Evolutionary conservation across 2,113 vertebrate species (phyloP), one percentile per base, ranked within the genome.

Genomic region (Syrrhaptes paradoxus): DNA sequence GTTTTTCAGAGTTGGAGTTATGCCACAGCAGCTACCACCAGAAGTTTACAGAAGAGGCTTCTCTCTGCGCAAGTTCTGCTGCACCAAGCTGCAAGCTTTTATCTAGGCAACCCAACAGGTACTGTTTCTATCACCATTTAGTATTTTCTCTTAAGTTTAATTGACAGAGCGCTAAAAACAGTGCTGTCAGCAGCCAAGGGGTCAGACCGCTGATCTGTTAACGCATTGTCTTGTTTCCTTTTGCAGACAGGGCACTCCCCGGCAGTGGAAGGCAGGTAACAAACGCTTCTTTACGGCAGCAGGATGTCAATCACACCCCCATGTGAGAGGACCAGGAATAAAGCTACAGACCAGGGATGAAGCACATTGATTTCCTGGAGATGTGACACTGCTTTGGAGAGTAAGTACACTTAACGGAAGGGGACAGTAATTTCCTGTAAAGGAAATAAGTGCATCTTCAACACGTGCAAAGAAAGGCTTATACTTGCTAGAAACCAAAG

Each of bases 221-320:
- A 36, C 25, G 36, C 38, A 19, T 3, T 24, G 19, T 36, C 13
- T 51, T 4, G 19, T 8, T n/a, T 34, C 24, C 19, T 32, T 3
- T 13, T 7, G 0, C 5, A 48, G 34, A 51, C 14, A 36, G 67
- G 18, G 73, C 29, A 4, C 8, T 17, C 2, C 4, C 36, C 5
- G 31, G 41, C 46, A 25, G 17, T 7, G 5, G 29, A 67, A 31
- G 31, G 21, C 28, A 22, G 28, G 32, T 16, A 54, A 21, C 7
- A 22, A 54, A 17, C 6, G 18, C 28, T 28, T 55, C 22, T 46
- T 41, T 29, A 54, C 13, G 14, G 22, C 46, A 24, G 26, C 25
- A 61, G n/a, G 18, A 62, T 10, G 5, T 13, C 38, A 51, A 46
- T 41, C 45, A 4, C 25, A 19, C 10, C 18, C 6, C 51, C 8